These are phyloP conservation scores for Bostrychus sinensis DNA, from an alignment of 2,113 vertebrate species.

Conservation along the genomic window DNA sequence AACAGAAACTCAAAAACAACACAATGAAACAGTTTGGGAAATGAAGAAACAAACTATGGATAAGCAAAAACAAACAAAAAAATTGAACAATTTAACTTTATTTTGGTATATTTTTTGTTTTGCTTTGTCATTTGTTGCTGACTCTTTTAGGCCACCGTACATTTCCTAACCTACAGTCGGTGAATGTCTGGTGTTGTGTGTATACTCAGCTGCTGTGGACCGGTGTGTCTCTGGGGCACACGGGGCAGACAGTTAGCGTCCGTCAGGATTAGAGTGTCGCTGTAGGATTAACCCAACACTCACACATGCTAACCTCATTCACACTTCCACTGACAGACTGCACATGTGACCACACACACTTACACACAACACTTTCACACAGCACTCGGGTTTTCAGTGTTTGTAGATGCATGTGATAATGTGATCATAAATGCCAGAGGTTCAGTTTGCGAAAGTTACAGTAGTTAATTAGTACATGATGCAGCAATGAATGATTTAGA, in stretches of 20 bases:
- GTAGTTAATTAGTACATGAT: too few relatives aligned
- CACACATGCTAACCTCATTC: not conserved
- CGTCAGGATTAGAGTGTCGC: constrained; percentile 52
- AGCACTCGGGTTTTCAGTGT: not conserved
- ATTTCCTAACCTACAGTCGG: not conserved
- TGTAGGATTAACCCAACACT: constrained; percentile 37
- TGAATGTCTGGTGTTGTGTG: constrained; percentile 22
- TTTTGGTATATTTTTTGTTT: not conserved
- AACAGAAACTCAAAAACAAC: too few relatives aligned
- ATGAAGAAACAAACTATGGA: too few relatives aligned
- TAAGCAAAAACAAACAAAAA: too few relatives aligned
- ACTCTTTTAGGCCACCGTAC: not conserved
- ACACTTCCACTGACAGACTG: constrained; percentile 9
- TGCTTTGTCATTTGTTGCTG: not conserved
- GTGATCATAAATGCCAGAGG: not conserved
- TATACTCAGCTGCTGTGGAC: constrained; percentile 49
- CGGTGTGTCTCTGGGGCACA: constrained; percentile 6
- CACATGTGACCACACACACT: constrained; percentile 2
- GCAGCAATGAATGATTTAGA: too few relatives aligned
- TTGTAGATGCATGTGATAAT: not conserved
- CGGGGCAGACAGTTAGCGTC: constrained; percentile 43
- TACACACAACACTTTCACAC: not conserved
- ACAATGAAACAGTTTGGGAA: too few relatives aligned
- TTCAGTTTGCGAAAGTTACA: too few relatives aligned
- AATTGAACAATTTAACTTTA: too few relatives aligned